Evolutionary conservation across 2,113 vertebrate species (phyloP).

Genomic region (Sturnira hondurensis): DNA sequence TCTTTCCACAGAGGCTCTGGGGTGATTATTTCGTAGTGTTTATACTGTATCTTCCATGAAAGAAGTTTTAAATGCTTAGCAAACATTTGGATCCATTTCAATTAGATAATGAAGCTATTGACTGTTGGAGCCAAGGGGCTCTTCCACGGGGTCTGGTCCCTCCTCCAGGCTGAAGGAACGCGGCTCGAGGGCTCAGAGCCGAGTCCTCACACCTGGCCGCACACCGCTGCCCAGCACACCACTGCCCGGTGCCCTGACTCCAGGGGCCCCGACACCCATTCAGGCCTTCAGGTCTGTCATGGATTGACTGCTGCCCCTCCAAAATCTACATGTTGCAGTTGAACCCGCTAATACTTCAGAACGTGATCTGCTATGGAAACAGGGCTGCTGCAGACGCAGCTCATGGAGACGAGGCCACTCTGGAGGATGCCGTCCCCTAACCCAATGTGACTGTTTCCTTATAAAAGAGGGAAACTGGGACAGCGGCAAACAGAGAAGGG

Average conservation of each 20-base stretch:
- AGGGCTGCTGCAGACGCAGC: background rate
- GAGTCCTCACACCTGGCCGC: rapidly evolving
- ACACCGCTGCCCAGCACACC: background rate
- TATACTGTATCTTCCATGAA: background rate
- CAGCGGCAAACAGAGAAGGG: background rate
- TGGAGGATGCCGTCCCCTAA: background rate
- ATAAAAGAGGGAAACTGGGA: background rate
- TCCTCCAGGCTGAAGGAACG: background rate
- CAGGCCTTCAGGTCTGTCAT: background rate
- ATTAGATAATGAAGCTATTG: constrained; percentile 30
- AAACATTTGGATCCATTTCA: constrained; percentile 32
- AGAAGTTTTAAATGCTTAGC: constrained; percentile 52
- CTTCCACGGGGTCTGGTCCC: background rate
- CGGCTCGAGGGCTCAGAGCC: background rate
- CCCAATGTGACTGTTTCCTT: background rate
- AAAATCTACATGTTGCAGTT: background rate
- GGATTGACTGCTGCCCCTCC: background rate
- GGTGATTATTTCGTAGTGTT: constrained; percentile 53
- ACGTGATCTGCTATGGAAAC: background rate
- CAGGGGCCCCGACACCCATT: background rate
- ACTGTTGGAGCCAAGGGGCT: background rate
- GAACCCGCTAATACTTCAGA: background rate
- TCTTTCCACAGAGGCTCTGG: constrained; percentile 22
- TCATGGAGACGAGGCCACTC: background rate
- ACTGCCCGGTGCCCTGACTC: background rate